Evolutionary conservation across 2,113 vertebrate species (phyloP).

Genomic region (Gnathonemus longibarbis): DNA sequence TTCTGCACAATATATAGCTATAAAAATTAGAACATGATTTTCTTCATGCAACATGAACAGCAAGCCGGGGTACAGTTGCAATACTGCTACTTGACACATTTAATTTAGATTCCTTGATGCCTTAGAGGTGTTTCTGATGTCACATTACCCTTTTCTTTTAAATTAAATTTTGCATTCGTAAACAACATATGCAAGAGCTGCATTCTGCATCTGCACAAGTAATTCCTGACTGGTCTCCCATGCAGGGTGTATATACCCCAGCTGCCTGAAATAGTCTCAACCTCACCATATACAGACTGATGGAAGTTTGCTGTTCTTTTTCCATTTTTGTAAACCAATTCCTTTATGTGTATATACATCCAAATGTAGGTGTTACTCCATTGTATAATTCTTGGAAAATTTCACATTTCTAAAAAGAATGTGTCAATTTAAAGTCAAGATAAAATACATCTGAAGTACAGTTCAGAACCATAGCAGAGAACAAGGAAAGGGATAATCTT

Average conservation of each 20-base stretch:
- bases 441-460: not conserved
- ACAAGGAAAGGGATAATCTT: not conserved
- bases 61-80: not conserved
- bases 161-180: not conserved
- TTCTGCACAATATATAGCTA: not conserved
- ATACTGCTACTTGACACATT: not conserved
- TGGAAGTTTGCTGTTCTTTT: not conserved
- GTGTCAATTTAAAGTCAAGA: not conserved
- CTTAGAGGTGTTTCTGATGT: not conserved
- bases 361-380: not conserved
- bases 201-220: not conserved
- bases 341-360: not conserved
- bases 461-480: not conserved
- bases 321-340: not conserved
- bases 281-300: not conserved
- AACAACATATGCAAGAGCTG: not conserved
- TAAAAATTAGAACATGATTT: not conserved
- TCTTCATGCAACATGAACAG: not conserved
- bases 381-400: not conserved
- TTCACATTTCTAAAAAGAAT: not conserved
- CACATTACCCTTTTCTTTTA: not conserved
- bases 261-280: not conserved
- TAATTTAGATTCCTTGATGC: not conserved
- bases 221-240: not conserved
- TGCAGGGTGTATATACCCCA: not conserved